These are phyloP conservation scores for Leuciscus idus DNA, from an alignment of 2,113 vertebrate species.

Conservation along the genomic window DNA sequence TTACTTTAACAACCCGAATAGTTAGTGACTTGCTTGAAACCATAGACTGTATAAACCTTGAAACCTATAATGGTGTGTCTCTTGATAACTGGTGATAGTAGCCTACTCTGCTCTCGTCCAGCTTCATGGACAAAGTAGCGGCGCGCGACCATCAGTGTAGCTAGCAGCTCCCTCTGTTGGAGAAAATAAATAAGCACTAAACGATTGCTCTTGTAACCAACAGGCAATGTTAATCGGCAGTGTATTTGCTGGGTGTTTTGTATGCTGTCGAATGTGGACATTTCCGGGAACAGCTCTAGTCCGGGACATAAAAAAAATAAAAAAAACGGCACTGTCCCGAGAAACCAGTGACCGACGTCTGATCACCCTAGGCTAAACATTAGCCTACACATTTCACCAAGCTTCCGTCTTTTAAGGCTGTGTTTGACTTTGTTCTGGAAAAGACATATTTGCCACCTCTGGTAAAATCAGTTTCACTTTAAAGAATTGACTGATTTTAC, in stretches of 20 bases:
- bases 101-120: no score
- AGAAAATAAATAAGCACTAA: background rate
- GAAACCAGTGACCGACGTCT: background rate
- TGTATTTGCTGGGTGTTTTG: background rate
- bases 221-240: background rate
- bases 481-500: background rate
- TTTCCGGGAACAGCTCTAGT: background rate
- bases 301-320: background rate
- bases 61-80: no score
- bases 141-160: background rate
- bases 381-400: background rate
- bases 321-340: background rate
- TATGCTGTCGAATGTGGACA: background rate
- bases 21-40: no score
- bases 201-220: background rate
- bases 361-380: background rate
- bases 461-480: background rate
- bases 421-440: background rate
- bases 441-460: background rate
- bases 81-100: no score
- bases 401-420: background rate
- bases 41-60: no score
- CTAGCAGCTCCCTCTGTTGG: background rate
- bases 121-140: no score
- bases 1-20: no score